A percentile compares a stretch with the other conserved stretches of the same genome.
Conservation (phyloP, 2,888 invertebrate species). For the Aphodius granarius region DNA sequence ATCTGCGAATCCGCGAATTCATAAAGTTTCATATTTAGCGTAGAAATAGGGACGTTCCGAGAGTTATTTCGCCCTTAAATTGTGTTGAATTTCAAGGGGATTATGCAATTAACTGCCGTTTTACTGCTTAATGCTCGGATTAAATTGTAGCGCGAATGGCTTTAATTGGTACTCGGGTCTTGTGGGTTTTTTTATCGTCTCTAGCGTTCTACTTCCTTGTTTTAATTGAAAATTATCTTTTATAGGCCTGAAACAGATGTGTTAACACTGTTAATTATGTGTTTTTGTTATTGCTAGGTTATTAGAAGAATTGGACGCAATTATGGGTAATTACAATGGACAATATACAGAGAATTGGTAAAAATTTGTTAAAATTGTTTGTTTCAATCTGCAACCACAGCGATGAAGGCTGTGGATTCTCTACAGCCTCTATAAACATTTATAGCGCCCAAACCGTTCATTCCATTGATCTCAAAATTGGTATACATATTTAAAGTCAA, state of each 20-base stretch:
- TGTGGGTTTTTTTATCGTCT: constrained; percentile 4
- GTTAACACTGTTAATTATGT: neutral
- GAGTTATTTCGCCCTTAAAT: constrained; percentile 19
- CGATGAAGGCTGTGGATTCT: no score
- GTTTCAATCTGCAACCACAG: no score
- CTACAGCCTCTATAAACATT: no score
- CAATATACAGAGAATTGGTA: neutral
- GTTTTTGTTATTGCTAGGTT: neutral
- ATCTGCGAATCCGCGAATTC: neutral
- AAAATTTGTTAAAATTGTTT: no score
- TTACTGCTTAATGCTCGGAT: constrained; percentile 18
- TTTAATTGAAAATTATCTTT: neutral
- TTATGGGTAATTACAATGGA: neutral
- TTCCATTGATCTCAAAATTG: no score
- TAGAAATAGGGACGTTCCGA: neutral
- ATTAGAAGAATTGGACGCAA: neutral
- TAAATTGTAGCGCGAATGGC: constrained; percentile 23
- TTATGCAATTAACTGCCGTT: constrained; percentile 19
- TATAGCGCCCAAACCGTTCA: no score
- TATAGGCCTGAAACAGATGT: neutral
- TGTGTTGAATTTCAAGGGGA: constrained; percentile 19
- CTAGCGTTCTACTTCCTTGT: neutral
- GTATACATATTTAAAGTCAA: no score
- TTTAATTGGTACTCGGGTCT: constrained; percentile 18
- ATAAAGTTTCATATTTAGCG: neutral